These are phyloP conservation scores for Hyposmocoma kahamanoa DNA, from an alignment of 1,140 invertebrate species.

Conservation along the genomic window DNA sequence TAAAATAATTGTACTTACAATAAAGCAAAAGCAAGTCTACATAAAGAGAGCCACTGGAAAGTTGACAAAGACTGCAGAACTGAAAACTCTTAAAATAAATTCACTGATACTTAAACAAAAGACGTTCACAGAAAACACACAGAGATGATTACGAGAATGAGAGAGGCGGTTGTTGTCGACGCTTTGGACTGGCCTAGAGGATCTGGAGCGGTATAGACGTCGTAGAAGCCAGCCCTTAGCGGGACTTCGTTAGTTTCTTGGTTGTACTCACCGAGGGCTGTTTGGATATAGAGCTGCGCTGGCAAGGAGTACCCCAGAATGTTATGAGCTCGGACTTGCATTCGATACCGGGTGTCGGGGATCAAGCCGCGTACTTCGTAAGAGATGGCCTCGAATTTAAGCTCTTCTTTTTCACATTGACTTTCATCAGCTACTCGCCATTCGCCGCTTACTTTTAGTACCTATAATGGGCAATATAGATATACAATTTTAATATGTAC, in stretches of 20 bases:
- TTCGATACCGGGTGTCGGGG: constrained; percentile 86
- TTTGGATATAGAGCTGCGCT: constrained; percentile 84
- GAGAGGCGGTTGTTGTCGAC: constrained; percentile 28
- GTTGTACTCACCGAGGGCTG: constrained; percentile 86
- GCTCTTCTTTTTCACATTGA: constrained; percentile 75
- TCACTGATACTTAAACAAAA: constrained; percentile 7
- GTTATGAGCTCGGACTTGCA: constrained; percentile 90
- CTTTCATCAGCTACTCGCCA: constrained; percentile 76
- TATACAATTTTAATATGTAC: constrained; percentile 10
- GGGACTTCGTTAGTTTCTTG: constrained; percentile 59
- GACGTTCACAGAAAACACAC: constrained; percentile 41
- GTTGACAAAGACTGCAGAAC: too few relatives aligned
- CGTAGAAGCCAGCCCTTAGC: constrained; percentile 65
- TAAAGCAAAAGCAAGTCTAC: constrained; percentile 6
- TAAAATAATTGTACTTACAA: too few relatives aligned
- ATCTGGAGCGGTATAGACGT: constrained; percentile 61
- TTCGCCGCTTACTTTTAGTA: constrained; percentile 74
- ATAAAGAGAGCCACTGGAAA: background rate
- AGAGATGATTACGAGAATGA: constrained; percentile 29
- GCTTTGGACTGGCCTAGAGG: constrained; percentile 38
- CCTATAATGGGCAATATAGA: constrained; percentile 41
- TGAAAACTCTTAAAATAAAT: too few relatives aligned
- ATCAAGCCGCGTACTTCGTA: constrained; percentile 79
- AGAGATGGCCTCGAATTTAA: constrained; percentile 76
- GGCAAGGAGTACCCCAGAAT: constrained; percentile 85